These are phyloP conservation scores for Myotis davidii DNA, from an alignment of 2,113 vertebrate species.

Conservation along the genomic window DNA sequence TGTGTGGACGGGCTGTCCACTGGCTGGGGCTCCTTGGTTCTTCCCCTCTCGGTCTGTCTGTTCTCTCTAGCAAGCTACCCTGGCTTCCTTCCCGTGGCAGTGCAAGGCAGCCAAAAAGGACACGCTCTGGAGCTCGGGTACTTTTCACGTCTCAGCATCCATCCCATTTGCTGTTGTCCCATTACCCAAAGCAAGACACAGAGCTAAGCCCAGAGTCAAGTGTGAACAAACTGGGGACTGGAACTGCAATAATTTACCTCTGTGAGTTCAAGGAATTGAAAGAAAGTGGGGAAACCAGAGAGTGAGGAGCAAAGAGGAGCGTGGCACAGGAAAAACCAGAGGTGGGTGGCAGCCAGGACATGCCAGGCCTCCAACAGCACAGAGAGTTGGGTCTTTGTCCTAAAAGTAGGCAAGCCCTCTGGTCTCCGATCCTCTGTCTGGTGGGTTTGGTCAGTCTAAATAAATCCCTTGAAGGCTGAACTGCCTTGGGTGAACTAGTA, in stretches of 20 bases:
- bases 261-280: neutral
- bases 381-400: neutral
- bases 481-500: neutral
- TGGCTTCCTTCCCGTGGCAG: neutral
- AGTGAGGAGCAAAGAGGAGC: neutral
- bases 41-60: neutral
- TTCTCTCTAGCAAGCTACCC: neutral
- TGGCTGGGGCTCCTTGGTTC: neutral
- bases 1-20: too few species aligned
- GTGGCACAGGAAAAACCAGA: accelerated
- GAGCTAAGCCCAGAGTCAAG: neutral
- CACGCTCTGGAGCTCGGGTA: neutral
- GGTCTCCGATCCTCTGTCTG: neutral
- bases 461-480: neutral
- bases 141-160: neutral
- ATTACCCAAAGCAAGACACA: neutral
- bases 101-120: neutral
- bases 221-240: accelerated
- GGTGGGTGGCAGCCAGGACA: accelerated
- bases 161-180: neutral
- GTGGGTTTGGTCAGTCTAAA: neutral
- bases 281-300: neutral
- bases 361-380: accelerated
- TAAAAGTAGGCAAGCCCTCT: neutral
- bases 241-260: neutral